A percentile compares a stretch with the other conserved stretches of the same genome.
phyloP scores from a whole-genome alignment of 2,888 invertebrate genomes.

The Thyatira batis region DNA sequence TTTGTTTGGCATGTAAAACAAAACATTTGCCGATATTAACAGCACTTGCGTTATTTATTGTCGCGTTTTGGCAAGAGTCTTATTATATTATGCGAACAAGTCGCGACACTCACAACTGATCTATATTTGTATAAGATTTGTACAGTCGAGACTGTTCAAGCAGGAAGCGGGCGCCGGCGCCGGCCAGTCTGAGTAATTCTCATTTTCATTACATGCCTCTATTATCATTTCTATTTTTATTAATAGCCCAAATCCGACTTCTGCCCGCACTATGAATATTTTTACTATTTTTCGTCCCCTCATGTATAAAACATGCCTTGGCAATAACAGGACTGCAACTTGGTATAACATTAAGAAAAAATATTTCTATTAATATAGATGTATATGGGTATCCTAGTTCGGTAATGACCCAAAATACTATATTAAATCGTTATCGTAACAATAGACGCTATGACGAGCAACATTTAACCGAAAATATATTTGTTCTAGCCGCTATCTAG shows the following conservation, averaged over 20 bases:
- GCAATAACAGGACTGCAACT: constrained; percentile 1
- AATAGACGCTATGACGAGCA: constrained; percentile 1
- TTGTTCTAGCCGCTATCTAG: constrained; percentile 47
- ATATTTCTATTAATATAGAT: neutral
- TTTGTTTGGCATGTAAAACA: too few relatives aligned
- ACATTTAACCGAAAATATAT: constrained; percentile 23
- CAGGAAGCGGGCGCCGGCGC: constrained; percentile 27
- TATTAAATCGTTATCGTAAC: neutral
- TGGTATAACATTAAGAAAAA: neutral
- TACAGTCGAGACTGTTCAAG: neutral
- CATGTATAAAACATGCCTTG: constrained; percentile 55
- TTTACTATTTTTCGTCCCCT: constrained; percentile 39
- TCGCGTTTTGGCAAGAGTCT: neutral
- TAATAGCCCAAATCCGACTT: constrained; percentile 32
- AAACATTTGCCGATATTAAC: neutral
- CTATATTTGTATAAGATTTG: neutral
- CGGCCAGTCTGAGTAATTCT: constrained; percentile 22
- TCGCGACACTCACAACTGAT: neutral
- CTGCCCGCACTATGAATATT: constrained; percentile 39
- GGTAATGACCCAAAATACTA: too few relatives aligned
- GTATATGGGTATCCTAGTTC: too few relatives aligned
- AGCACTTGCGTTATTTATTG: neutral
- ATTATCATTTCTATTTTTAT: constrained; percentile 28
- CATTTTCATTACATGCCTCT: constrained; percentile 16
- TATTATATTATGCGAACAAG: neutral